Evolutionary conservation across 1,140 invertebrate species (phyloP), one percentile per base, ranked within the genome.

Genomic region (Eupeodes corollae): DNA sequence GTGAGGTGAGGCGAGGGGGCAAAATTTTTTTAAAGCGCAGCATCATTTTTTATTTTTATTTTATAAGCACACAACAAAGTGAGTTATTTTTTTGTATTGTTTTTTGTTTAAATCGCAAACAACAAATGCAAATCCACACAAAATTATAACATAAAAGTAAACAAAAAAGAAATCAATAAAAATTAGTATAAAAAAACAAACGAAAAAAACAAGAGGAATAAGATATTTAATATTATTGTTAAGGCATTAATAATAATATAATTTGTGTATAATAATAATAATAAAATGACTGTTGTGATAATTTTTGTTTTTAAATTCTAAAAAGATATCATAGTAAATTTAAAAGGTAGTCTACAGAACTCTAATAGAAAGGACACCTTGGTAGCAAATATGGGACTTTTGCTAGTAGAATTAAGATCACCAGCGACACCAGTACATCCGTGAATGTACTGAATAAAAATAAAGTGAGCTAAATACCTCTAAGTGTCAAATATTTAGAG

Each of bases 121-220:
- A 26, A 26, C 21, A 26, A 26, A 26, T 26, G 21, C 21, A 26
- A 26, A 26, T 26, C 21, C 21, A 26, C 21, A 26, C 21, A 26
- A 26, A 26, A 26, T 26, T 26, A 18, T 42, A 13, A 16, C 18
- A 21, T 42, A 21, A 13, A 40, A 14, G 6, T 35, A 44, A 44
- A 19, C 18, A 44, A 44, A 35, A 21, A 31, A 33, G 35, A 19
- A 18, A 52, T 46, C n/a, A 40, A 49, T n/a, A 46, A 35, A 39
- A 49, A 14, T 39, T 14, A 57, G 56, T 32, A n/a, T n/a, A 56
- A 54, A 55, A 53, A 49, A 52, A 53, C 53, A 43, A 58, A 48
- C 54, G 31, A 47, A 35, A 40, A 49, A 34, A 51, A 48, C 44
- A 55, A 51, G 51, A 53, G 52, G 45, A 57, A 48, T 54, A 37